These are phyloP conservation scores for Parapristionchus giblindavisi DNA, from an alignment of 2,888 invertebrate genomes.

Conservation along the genomic window DNA sequence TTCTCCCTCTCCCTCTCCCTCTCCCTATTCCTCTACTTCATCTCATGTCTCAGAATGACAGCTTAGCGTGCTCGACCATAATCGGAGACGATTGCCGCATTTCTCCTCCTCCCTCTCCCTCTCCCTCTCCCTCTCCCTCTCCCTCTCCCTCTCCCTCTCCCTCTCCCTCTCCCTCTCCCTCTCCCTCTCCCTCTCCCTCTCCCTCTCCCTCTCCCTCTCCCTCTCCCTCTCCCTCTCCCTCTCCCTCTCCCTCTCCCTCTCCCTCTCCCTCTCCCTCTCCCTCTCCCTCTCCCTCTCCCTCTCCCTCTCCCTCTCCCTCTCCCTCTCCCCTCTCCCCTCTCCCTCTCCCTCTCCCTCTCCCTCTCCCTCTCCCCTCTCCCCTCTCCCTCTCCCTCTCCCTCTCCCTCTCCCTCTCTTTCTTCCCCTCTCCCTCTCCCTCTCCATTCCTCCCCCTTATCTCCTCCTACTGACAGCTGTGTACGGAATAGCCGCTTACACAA, in stretches of 20 bases:
- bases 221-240: background rate
- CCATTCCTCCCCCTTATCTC: background rate
- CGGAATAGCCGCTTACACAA: too few relatives aligned
- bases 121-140: background rate
- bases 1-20: too few relatives aligned
- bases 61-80: background rate
- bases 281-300: background rate
- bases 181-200: background rate
- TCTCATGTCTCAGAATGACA: too few relatives aligned
- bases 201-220: background rate
- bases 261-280: background rate
- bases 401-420: constrained; percentile 22
- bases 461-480: too few relatives aligned
- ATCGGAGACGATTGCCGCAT: background rate
- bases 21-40: background rate
- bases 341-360: constrained; percentile 18
- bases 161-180: background rate
- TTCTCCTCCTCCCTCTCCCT: background rate
- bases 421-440: constrained; percentile 20
- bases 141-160: background rate
- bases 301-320: background rate
- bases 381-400: constrained; percentile 3
- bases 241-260: background rate
- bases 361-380: constrained; percentile 23
- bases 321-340: background rate